Base-by-base conservation (phyloP, 2,888 invertebrate species). In the Meliscaeva auricollis region DNA sequence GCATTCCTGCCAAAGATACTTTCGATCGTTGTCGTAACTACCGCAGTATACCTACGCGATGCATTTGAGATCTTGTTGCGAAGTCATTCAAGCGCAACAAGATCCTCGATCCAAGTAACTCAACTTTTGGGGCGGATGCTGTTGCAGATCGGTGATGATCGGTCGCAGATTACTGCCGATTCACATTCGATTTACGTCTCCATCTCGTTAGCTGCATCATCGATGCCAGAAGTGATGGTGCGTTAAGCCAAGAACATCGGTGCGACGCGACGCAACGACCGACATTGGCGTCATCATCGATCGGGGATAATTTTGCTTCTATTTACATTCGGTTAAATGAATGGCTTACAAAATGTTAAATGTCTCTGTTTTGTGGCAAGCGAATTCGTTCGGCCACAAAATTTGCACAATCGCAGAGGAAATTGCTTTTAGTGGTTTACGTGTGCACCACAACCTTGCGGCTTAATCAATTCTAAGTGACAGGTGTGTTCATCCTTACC, bases 321-420 rank as follows among this genome's bases (percentile, higher is more conserved):
- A 72, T 85, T 85, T 85, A 85, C 85, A 81, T 85, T 85, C 56
- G 76, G 54, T 73, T 73, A 85, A 85, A 76, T 72, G 73, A 85
- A 81, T 76, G 85, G 54, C 80, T 85, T 85, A 85, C 85, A 81
- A 81, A 80, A 75, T 80, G 84, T 85, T 80, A 85, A 85, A 60
- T 80, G 80, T 85, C 75, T 79, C 52, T 62, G 78, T 73, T 66
- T 48, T 46, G 69, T 11, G 54, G 70, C 52, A 54, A 56, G 52
- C 30, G 52, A 60, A 46, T 52, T 80, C 58, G 72, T 72, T 81
- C 76, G 73, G 85, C 85, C 85, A 85, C 85, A 85, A 81, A 85
- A 85, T 85, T 85, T 85, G 85, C 85, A 85, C 85, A 85, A 85
- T 85, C 85, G 81, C 66, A 73, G 72, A 87, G 87, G 87, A 87